phyloP scores from a whole-genome alignment of 2,113 vertebrate species.

The Formicarius rufipectus region DNA sequence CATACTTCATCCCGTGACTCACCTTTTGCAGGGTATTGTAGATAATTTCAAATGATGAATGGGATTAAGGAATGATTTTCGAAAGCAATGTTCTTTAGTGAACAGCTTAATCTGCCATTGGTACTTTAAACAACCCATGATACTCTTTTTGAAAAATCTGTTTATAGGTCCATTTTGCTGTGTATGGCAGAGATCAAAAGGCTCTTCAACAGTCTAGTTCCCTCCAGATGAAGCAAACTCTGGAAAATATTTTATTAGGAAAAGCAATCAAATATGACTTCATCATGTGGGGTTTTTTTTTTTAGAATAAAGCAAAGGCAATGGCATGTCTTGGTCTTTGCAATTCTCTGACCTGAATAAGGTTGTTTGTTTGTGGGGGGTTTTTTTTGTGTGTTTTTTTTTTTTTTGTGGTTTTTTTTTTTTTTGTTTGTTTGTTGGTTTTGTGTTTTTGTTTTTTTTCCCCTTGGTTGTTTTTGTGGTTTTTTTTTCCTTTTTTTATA shows the following conservation, averaged over 20 bases:
- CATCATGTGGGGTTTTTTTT: neutral
- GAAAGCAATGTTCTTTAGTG: neutral
- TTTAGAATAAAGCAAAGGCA: neutral
- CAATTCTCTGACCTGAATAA: neutral
- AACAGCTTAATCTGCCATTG: neutral
- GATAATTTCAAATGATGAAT: neutral
- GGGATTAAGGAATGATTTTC: neutral
- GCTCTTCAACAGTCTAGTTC: neutral
- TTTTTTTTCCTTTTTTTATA: no score
- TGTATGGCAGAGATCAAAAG: neutral
- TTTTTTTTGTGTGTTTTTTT: neutral
- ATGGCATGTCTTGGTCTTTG: neutral
- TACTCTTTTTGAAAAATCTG: neutral
- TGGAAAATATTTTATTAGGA: neutral
- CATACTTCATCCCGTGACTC: neutral
- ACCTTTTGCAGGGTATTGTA: neutral
- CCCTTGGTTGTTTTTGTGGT: no score
- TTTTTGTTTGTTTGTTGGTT: no score
- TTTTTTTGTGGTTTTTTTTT: neutral
- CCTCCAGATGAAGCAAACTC: neutral
- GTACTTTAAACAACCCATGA: neutral
- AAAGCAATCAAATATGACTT: neutral
- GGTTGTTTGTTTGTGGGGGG: neutral
- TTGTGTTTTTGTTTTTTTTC: no score
- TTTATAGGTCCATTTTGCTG: fast-evolving